phyloP scores from a whole-genome alignment of 2,113 vertebrate species.

The Notiomystis cincta region DNA sequence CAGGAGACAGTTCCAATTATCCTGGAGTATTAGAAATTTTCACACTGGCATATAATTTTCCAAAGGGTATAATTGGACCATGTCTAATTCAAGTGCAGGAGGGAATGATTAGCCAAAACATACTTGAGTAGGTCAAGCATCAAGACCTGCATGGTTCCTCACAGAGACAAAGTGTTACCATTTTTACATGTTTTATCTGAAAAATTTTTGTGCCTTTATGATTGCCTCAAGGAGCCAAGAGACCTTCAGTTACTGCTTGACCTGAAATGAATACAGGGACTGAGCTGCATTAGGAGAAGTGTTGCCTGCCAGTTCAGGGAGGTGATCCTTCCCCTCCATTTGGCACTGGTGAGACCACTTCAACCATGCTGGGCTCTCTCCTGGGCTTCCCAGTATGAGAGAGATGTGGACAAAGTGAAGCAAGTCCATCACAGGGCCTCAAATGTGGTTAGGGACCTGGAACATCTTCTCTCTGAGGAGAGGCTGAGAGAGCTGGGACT shows the following conservation, averaged over 20 bases:
- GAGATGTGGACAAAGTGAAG: not conserved
- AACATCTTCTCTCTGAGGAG: not conserved
- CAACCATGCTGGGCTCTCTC: not conserved
- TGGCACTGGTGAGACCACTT: accelerated
- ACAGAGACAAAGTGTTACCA: not conserved
- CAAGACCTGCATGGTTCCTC: not conserved
- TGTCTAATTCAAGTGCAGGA: not conserved
- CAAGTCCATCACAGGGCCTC: not conserved
- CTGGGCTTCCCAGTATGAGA: not conserved
- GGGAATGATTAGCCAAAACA: not conserved
- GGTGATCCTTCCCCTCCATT: not conserved
- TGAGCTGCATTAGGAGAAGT: not conserved
- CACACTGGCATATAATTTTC: not conserved
- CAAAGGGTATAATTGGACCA: not conserved
- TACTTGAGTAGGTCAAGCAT: not conserved
- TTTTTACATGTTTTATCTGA: not conserved
- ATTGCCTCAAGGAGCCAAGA: not conserved
- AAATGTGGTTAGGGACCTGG: not conserved
- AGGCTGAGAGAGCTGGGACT: not conserved
- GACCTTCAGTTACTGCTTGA: not conserved
- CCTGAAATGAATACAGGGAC: not conserved
- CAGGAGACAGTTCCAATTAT: not conserved
- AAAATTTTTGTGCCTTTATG: not conserved
- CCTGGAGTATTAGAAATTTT: not conserved
- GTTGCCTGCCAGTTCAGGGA: not conserved